Evolutionary conservation across 2,797 vertebrate genomes (phyloP).

Genomic region (Mus spretus): DNA sequence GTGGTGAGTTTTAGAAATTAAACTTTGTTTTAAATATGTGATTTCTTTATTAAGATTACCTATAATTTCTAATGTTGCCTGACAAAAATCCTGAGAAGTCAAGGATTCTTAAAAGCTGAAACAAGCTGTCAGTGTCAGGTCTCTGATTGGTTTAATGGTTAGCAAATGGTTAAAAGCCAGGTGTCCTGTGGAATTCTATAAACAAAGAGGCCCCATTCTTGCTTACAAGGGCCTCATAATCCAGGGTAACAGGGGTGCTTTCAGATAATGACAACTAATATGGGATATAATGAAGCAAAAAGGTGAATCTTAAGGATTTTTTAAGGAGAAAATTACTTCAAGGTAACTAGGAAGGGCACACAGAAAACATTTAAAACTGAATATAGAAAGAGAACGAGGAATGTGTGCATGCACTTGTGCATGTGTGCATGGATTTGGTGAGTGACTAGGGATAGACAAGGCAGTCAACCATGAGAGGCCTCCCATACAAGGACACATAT

Average conservation of each 20-base stretch:
- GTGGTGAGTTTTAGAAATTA: neutral
- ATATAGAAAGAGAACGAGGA: neutral
- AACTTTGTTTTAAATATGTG: constrained; percentile 4
- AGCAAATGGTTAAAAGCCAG: neutral
- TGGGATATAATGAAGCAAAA: neutral
- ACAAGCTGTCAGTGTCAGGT: neutral
- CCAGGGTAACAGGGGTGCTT: neutral
- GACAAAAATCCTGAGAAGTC: neutral
- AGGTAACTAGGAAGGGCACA: neutral
- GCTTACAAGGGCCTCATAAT: neutral
- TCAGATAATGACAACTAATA: neutral
- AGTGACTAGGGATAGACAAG: neutral
- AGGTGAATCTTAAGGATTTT: neutral
- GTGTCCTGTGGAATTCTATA: neutral
- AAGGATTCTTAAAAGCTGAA: neutral
- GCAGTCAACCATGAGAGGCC: neutral
- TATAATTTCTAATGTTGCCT: neutral
- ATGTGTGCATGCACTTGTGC: no score
- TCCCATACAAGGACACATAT: neutral
- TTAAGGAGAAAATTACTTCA: neutral
- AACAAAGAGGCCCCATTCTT: neutral
- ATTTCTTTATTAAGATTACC: neutral
- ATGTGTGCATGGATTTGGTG: neutral
- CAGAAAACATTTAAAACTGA: neutral
- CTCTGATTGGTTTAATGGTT: neutral